Evolutionary conservation across 2,113 vertebrate species (phyloP), one percentile per base, ranked within the genome.

Genomic region (Bubo blakistoni): DNA sequence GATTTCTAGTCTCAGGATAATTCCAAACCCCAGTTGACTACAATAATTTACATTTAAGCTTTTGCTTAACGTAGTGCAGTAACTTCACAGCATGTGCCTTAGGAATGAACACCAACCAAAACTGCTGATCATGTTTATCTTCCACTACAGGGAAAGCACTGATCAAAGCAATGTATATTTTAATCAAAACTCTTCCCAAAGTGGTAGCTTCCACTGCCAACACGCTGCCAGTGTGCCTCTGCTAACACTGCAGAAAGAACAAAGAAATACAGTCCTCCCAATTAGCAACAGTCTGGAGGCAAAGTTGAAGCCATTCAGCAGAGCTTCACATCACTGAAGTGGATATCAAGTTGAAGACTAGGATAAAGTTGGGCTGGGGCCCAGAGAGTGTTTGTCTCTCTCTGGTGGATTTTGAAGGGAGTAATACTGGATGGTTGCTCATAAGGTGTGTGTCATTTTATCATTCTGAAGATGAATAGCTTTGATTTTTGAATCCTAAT

Each of bases 141-240:
- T 74, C 21, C 24, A 22, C 84, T 81, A 34, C 78, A 87, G 90
- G 91, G 73, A 94, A 95, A 77, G 20, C 61, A 54, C 55, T 84
- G 82, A 96, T 92, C 90, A 93, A 92, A 95, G 83, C 82, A 74
- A 63, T 51, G 76, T 47, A 20, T 84, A 86, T 92, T 96, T 95
- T 86, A 81, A 86, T 94, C 88, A 91, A 34, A 94, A 93, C 51
- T 90, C 72, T 90, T 94, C 76, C 90, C 65, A 84, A 94, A 92
- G 89, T 79, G 69, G 72, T 69, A 86, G 82, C 62, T 92, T 81
- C 63, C 38, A 70, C 40, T 66, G 46, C 84, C 71, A 90, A 71
- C 67, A 79, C n/a, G 9, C 66, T 86, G 51, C 69, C 46, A 66
- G 49, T 20, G 47, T 78, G 63, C 72, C 72, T 94, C 42, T 94